These are phyloP conservation scores for Oostethus manadensis DNA, from an alignment of 2,113 vertebrate genomes.

Conservation along the genomic window DNA sequence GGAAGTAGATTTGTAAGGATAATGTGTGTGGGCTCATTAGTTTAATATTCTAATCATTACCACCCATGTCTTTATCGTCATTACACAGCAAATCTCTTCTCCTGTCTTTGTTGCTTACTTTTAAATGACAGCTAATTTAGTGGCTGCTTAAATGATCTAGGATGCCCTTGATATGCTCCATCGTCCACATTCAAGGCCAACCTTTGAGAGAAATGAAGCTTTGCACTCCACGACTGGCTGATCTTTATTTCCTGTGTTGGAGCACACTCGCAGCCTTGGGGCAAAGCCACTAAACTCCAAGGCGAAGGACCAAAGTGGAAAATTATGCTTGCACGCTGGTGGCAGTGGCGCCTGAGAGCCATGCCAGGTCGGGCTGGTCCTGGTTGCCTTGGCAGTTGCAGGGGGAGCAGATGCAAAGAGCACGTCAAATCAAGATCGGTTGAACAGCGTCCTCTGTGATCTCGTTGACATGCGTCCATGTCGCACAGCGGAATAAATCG, in stretches of 20 bases:
- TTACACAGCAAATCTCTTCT: neutral
- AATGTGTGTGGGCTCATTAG: neutral
- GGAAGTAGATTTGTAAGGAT: slow-evolving; percentile 11
- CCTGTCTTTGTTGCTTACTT: slow-evolving; percentile 1
- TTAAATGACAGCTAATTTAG: slow-evolving; percentile 31
- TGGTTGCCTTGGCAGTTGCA: slow-evolving; percentile 38
- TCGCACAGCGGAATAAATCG: neutral
- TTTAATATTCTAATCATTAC: slow-evolving; percentile 3
- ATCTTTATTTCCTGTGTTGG: slow-evolving; percentile 35
- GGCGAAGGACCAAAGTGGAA: slow-evolving; percentile 41
- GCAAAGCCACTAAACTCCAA: slow-evolving; percentile 9
- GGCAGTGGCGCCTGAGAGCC: slow-evolving; percentile 45
- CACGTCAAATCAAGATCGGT: slow-evolving; percentile 20
- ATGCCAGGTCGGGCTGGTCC: slow-evolving; percentile 35
- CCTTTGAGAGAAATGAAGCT: neutral
- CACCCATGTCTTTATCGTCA: neutral
- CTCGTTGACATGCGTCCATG: neutral
- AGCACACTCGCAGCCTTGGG: slow-evolving; percentile 14
- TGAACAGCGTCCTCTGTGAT: slow-evolving; percentile 16
- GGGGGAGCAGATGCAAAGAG: slow-evolving; percentile 54
- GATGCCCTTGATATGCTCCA: slow-evolving; percentile 7
- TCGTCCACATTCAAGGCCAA: slow-evolving; percentile 24
- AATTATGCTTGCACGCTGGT: slow-evolving; percentile 10
- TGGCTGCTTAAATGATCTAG: slow-evolving; percentile 17
- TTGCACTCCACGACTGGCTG: slow-evolving; percentile 36